Evolutionary conservation across 2,888 invertebrate genomes (phyloP), one percentile per base, ranked within the genome.

Genomic region (Agriopis marginaria): DNA sequence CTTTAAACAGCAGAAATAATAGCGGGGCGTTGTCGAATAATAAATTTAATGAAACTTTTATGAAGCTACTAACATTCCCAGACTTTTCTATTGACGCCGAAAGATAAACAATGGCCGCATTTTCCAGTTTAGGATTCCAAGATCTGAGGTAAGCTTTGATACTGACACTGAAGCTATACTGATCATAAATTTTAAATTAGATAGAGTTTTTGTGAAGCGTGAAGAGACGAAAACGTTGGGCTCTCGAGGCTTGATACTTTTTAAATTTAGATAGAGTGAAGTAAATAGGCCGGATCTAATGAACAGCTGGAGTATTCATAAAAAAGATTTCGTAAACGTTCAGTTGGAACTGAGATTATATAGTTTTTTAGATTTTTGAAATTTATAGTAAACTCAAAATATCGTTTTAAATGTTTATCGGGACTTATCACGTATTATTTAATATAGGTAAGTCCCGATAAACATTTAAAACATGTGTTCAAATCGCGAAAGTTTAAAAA

Each of bases 271-370:
- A 64, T 17, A 56, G 61, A 55, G 54, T 32, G 61, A 4, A 59
- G 8, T 58, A 70, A 66, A 70, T 70, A 70, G 63, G 63, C 50
- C 63, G 63, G 14, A 39, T 59, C 59, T 70, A 59, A 66, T 64
- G 67, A 67, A 61, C 67, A 58, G 67, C 64, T 64, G 71, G 61
- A 61, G 66, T 11, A 40, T 65, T 51, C 61, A 65, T 65, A 64
- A 49, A 64, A 63, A 40, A 50, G 17, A 64, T 61, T 58, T 61
- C 56, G 64, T 64, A 64, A 68, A 12, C 53, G 0, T 58, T 11
- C 45, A 60, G 44, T 14, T 63, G 44, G 11, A 51, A 32, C 23
- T n/a, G 50, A 50, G 12, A 10, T 7, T 45, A 54, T 39, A 47
- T 40, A n/a, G 0, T 5, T 3, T 23, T 49, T 49, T 49, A 11